Evolutionary conservation across 2,888 invertebrate genomes (phyloP).

Genomic region (Papilio protenor): DNA sequence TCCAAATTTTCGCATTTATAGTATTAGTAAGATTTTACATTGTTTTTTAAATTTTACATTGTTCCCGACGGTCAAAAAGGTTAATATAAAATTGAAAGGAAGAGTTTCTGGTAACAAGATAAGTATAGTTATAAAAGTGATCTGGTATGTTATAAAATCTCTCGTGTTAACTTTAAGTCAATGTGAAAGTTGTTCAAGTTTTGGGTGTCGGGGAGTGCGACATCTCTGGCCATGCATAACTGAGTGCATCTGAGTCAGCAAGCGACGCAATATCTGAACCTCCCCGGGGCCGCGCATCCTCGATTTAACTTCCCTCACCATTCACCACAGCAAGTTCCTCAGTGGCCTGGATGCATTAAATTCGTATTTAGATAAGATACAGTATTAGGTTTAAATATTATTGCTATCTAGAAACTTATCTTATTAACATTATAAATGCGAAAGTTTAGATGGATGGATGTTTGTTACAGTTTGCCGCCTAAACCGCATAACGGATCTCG

Average conservation of each 20-base stretch:
- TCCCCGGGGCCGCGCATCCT: constrained; percentile 56
- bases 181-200: constrained; percentile 67
- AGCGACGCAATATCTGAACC: constrained; percentile 74
- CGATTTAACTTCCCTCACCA: constrained; percentile 41
- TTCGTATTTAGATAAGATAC: not conserved
- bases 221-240: constrained; percentile 80
- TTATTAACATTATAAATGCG: no score
- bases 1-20: no score
- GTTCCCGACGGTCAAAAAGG: not conserved
- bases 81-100: no score
- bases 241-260: constrained; percentile 78
- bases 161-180: constrained; percentile 62
- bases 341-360: not conserved
- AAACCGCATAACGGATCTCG: no score
- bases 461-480: no score
- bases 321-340: not conserved
- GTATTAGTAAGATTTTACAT: no score
- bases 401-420: not conserved
- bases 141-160: constrained; percentile 9
- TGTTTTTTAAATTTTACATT: no score
- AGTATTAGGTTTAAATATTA: not conserved
- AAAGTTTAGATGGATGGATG: no score
- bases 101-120: no score
- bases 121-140: not conserved
- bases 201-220: constrained; percentile 66